These are phyloP conservation scores for Siphamia tubifer DNA, from an alignment of 2,113 vertebrate species.

Conservation along the genomic window DNA sequence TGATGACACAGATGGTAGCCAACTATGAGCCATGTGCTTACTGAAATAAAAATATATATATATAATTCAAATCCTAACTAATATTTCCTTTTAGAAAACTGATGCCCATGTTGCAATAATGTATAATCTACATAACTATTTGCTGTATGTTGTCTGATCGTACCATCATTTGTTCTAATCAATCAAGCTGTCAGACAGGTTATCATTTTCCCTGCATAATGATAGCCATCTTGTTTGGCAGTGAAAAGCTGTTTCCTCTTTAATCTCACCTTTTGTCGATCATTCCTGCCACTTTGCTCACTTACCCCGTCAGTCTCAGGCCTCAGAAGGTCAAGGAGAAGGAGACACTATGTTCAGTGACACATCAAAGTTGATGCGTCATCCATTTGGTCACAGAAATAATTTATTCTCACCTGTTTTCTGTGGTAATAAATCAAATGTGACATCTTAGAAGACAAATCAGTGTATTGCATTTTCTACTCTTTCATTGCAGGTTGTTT, in stretches of 20 bases:
- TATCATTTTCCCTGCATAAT: not conserved
- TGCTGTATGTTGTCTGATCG: too few species aligned
- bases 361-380: not conserved
- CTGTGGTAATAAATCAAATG: slow-evolving; percentile 38
- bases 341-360: not conserved
- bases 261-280: not conserved
- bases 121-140: too few species aligned
- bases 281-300: not conserved
- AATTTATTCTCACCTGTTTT: not conserved
- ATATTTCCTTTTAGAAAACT: too few species aligned
- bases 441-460: slow-evolving; percentile 13
- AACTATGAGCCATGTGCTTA: not conserved
- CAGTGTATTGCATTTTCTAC: not conserved
- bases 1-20: slow-evolving; percentile 5
- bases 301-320: not conserved
- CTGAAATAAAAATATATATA: not conserved
- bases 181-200: not conserved
- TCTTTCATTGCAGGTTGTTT: not conserved
- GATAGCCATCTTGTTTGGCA: not conserved
- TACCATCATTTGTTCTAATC: slow-evolving; percentile 1
- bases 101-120: too few species aligned
- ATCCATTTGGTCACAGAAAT: slow-evolving; percentile 22
- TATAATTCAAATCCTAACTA: not conserved
- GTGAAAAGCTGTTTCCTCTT: not conserved
- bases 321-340: slow-evolving; percentile 18